Evolutionary conservation across 2,113 vertebrate genomes (phyloP).

Genomic region (Sapajus apella): DNA sequence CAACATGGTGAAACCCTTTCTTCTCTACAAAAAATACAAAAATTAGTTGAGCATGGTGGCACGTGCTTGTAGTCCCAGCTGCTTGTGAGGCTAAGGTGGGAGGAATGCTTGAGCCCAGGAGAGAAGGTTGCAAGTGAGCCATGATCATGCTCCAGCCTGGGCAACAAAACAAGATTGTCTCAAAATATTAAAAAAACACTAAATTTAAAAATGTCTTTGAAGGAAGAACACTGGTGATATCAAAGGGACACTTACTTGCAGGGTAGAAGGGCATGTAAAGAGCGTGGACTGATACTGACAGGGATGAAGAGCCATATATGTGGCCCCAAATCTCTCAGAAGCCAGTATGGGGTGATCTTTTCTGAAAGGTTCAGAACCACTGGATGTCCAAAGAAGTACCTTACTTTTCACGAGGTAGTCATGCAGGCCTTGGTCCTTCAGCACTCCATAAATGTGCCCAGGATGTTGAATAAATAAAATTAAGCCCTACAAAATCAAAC

Average conservation of each 20-base stretch:
- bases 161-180: too few species aligned
- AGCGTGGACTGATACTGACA: too few species aligned
- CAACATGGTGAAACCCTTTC: too few species aligned
- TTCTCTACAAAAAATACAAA: too few species aligned
- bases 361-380: background rate
- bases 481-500: background rate
- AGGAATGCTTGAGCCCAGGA: too few species aligned
- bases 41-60: too few species aligned
- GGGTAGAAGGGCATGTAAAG: background rate
- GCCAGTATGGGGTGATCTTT: background rate
- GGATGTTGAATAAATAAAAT: background rate
- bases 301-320: accelerated
- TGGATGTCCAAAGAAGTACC: too few species aligned
- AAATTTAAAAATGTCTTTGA: background rate
- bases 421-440: background rate
- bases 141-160: too few species aligned
- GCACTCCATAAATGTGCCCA: background rate
- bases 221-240: background rate
- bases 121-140: too few species aligned
- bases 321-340: background rate
- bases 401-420: background rate
- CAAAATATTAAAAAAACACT: too few species aligned
- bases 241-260: background rate
- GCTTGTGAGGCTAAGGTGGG: too few species aligned
- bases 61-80: too few species aligned